Percentiles rank a stretch among this genome's conserved stretches.
Evolutionary conservation across 2,888 invertebrate genomes (phyloP).

Genomic region (Ganaspis brasiliensis): DNA sequence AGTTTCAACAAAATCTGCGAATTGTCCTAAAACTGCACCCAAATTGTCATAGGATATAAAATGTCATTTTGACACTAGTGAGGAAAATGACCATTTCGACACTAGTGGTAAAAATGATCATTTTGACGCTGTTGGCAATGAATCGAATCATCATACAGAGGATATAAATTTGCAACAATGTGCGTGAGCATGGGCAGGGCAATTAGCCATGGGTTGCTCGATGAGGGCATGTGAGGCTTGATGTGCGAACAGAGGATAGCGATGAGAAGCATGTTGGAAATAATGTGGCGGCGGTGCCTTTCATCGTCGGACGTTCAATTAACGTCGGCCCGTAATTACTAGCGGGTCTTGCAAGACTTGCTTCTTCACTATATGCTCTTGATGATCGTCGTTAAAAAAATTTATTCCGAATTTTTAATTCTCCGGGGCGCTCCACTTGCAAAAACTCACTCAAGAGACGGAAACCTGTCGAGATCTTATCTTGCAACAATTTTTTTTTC

Average conservation of each 20-base stretch:
- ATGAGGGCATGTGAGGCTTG: conserved; percentile 52
- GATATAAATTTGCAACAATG: conserved; percentile 46
- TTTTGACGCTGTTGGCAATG: too few relatives aligned
- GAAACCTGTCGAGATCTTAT: neutral
- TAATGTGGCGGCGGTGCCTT: conserved; percentile 61
- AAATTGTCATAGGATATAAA: too few relatives aligned
- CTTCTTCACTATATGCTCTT: conserved; percentile 22
- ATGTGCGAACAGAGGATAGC: conserved; percentile 48
- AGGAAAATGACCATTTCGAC: too few relatives aligned
- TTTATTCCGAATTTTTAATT: conserved; percentile 22
- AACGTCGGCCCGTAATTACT: conserved; percentile 69
- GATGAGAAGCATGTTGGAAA: conserved; percentile 57
- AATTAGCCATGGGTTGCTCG: conserved; percentile 60
- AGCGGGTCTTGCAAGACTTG: conserved; percentile 53
- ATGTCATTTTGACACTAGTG: too few relatives aligned
- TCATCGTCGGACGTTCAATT: conserved; percentile 67
- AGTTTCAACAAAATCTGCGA: too few relatives aligned
- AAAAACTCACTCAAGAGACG: neutral
- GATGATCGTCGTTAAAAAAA: conserved; percentile 27
- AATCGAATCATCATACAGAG: too few relatives aligned
- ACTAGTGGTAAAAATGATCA: too few relatives aligned
- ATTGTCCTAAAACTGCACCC: too few relatives aligned
- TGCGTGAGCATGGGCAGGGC: conserved; percentile 59
- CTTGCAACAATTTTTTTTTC: neutral
- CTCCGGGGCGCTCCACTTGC: neutral